phyloP scores from a whole-genome alignment of 2,888 invertebrate species.

The Acrobeloides nanus region DNA sequence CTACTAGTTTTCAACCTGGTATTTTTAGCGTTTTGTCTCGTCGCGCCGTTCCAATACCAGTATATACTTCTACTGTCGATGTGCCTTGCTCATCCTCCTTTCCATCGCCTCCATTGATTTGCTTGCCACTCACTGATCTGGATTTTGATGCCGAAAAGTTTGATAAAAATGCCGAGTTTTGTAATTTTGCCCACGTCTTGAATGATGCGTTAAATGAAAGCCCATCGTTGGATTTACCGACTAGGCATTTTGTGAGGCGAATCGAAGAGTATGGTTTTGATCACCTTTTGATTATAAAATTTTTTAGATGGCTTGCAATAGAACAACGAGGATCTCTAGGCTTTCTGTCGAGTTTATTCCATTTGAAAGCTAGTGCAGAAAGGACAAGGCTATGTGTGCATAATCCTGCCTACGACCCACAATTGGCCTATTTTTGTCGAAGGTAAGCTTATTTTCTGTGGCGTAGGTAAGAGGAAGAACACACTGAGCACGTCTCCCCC shows the following conservation, averaged over 20 bases:
- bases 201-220: slow-evolving; percentile 19
- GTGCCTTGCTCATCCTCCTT: slow-evolving; percentile 8
- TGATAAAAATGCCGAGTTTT: slow-evolving; percentile 5
- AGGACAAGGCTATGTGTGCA: slow-evolving; percentile 35
- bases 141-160: slow-evolving; percentile 8
- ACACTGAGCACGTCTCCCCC: no score
- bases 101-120: slow-evolving; percentile 8
- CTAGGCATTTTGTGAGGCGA: slow-evolving; percentile 34
- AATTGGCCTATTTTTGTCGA: slow-evolving; percentile 11
- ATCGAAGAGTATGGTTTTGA: slow-evolving; percentile 29
- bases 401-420: slow-evolving; percentile 36
- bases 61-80: slow-evolving; percentile 7
- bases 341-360: slow-evolving; percentile 34
- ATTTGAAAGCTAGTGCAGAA: slow-evolving; percentile 20
- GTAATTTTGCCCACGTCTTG: slow-evolving; percentile 18
- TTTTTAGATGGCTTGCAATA: slow-evolving; percentile 13
- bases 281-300: slow-evolving; percentile 2
- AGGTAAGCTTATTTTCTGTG: slow-evolving; percentile 5
- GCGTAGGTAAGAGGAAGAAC: not conserved
- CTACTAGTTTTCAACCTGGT: no score
- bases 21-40: slow-evolving; percentile 12
- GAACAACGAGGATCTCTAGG: slow-evolving; percentile 24
- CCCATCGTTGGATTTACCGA: slow-evolving; percentile 28
- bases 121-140: slow-evolving; percentile 15
- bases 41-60: slow-evolving; percentile 15